A percentile compares a stretch with the other conserved stretches of the same genome.
These are phyloP conservation scores for Eretmochelys imbricata DNA, from an alignment of 2,113 vertebrate genomes.

Conservation along the genomic window DNA sequence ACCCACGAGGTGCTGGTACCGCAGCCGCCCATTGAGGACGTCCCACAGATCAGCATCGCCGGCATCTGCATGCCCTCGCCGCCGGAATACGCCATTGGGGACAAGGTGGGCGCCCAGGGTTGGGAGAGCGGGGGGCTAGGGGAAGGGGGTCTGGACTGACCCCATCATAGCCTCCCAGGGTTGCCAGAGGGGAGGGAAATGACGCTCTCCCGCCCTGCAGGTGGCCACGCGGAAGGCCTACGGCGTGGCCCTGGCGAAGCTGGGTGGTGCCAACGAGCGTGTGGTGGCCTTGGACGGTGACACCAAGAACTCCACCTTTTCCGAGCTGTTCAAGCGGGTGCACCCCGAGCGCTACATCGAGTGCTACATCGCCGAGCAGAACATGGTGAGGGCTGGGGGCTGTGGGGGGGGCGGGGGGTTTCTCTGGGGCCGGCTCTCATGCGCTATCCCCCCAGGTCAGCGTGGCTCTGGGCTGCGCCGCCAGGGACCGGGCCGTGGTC, in stretches of 20 bases:
- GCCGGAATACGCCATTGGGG: slow-evolving; percentile 81
- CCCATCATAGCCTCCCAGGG: too few relatives aligned
- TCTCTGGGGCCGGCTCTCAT: not conserved
- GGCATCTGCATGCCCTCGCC: slow-evolving; percentile 74
- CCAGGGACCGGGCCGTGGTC: slow-evolving; percentile 80
- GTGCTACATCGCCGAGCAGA: slow-evolving; percentile 90
- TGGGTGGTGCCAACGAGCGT: slow-evolving; percentile 80
- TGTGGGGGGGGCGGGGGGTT: rapidly evolving
- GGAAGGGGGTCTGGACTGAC: too few relatives aligned
- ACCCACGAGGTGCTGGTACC: slow-evolving; percentile 76
- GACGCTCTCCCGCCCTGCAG: slow-evolving; percentile 57
- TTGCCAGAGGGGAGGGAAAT: not conserved
- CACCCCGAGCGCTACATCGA: slow-evolving; percentile 88
- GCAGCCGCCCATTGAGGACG: slow-evolving; percentile 80
- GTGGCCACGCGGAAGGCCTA: slow-evolving; percentile 86
- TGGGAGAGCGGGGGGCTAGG: too few relatives aligned
- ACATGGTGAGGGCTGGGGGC: slow-evolving; percentile 79
- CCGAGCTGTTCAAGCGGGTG: slow-evolving; percentile 84
- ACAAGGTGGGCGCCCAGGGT: slow-evolving; percentile 78
- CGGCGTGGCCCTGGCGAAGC: slow-evolving; percentile 83
- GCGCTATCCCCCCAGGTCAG: slow-evolving; percentile 77
- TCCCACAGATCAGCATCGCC: slow-evolving; percentile 62
- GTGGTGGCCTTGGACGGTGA: slow-evolving; percentile 88
- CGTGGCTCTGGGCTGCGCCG: slow-evolving; percentile 87
- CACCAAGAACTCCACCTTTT: slow-evolving; percentile 89